Evolutionary conservation across 2,113 vertebrate genomes (phyloP).

Genomic region (Pygoscelis adeliae): DNA sequence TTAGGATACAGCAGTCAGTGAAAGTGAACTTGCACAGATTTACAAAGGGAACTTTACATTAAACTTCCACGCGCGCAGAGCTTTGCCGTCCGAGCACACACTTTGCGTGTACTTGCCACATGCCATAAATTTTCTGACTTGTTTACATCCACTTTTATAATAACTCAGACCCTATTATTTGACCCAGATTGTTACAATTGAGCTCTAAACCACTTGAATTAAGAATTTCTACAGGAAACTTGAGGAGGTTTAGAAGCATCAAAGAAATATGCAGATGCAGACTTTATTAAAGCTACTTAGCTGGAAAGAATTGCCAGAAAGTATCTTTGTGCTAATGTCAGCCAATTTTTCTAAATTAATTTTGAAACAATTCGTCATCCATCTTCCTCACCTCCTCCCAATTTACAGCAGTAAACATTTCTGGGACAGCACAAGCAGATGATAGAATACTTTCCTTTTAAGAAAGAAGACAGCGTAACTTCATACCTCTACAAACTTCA

Average conservation of each 20-base stretch:
- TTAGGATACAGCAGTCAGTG: background rate
- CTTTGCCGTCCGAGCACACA: accelerated
- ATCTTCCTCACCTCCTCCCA: background rate
- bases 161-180: background rate
- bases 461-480: background rate
- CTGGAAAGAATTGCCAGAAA: constrained; percentile 5
- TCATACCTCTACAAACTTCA: constrained; percentile 42
- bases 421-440: background rate
- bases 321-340: background rate
- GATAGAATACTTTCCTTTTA: constrained; percentile 58
- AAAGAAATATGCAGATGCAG: background rate
- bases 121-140: background rate
- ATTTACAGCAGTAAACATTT: constrained; percentile 37
- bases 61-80: accelerated
- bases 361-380: background rate
- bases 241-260: background rate
- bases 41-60: background rate
- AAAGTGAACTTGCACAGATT: background rate
- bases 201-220: background rate
- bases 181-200: background rate
- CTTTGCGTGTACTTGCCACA: background rate
- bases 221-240: background rate
- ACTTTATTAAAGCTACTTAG: background rate
- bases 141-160: background rate
- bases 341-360: background rate